Evolutionary conservation across 2,797 vertebrate species (phyloP), one percentile per base, ranked within the genome.

Genomic region (Setipinna tenuifilis): DNA sequence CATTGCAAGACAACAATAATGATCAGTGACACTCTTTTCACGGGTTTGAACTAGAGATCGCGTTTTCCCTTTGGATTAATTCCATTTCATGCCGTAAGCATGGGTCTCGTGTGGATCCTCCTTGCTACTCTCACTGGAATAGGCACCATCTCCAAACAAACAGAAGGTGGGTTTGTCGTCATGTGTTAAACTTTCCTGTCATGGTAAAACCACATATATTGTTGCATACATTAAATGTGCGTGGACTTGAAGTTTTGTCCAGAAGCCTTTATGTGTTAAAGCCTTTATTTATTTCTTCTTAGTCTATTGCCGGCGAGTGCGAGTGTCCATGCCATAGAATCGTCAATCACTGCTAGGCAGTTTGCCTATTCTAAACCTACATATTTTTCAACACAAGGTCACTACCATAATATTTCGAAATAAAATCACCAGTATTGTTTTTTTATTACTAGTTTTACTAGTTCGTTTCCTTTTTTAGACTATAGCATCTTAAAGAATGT

Each of bases 61-160:
- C 86, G 83, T 81, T 80, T 9, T 65, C 58, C 57, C 23, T 9
- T 48, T 82, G 75, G 44, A 83, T 28, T 85, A 23, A 71, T 41
- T 85, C 86, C 58, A 19, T 82, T 85, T 83, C 81, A 25, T 86
- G 23, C 86, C 85, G 82, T 88, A 81, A 88, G 88, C 28, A 92
- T 91, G 91, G 88, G 82, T 83, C 87, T 85, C 21, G 16, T 84
- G 86, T 89, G 90, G 89, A 90, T 91, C 65, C 48, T 89, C 48
- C 61, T 92, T 71, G 83, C 83, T 41, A 85, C 41, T 82, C 84
- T 88, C 62, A 82, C 86, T 87, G 85, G 88, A 84, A 80, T 87
- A 59, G 58, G 68, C 71, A 58, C 85, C 25, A 17, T 82, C 85
- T 84, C 84, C 25, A 35, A 28, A 25, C 81, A 81, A 88, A 83